phyloP scores from a whole-genome alignment of 92 coral and sea anemone genomes.

The Umimayanthus chanpuru region DNA sequence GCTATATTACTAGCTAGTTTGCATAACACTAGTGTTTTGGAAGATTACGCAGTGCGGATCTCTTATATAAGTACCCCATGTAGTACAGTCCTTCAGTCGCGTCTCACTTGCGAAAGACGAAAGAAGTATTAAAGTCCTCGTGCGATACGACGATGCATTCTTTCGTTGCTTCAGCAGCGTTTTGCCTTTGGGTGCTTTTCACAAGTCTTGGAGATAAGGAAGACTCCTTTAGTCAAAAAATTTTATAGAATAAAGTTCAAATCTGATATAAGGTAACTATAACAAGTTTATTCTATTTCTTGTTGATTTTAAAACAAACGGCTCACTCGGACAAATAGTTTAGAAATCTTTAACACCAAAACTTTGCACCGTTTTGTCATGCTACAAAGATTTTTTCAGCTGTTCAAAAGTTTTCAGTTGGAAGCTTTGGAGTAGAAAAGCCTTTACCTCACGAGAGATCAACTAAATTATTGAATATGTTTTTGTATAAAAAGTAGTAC shows the following conservation, averaged over 20 bases:
- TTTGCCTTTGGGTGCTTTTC: background rate
- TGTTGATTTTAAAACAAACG: background rate
- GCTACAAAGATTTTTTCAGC: background rate
- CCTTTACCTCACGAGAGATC: no score
- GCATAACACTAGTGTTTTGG: background rate
- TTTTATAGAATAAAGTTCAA: no score
- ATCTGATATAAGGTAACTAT: no score
- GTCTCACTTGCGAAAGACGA: background rate
- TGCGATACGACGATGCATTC: background rate
- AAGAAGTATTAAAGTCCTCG: background rate
- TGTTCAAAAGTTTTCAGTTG: no score
- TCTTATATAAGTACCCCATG: background rate
- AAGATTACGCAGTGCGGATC: background rate
- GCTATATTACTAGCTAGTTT: no score
- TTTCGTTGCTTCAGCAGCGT: background rate
- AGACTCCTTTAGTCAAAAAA: background rate
- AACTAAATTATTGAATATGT: no score
- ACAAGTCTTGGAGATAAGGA: background rate
- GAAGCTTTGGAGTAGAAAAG: no score
- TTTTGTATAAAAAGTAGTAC: no score
- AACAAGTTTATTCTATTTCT: no score
- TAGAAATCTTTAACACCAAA: background rate
- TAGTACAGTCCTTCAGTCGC: background rate
- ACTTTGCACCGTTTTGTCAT: background rate
- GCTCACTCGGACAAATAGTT: background rate